A percentile compares a stretch with the other conserved stretches of the same genome.
These are phyloP conservation scores for Phalacrocorax brasilianus DNA, from an alignment of 2,113 vertebrate species.

Conservation along the genomic window DNA sequence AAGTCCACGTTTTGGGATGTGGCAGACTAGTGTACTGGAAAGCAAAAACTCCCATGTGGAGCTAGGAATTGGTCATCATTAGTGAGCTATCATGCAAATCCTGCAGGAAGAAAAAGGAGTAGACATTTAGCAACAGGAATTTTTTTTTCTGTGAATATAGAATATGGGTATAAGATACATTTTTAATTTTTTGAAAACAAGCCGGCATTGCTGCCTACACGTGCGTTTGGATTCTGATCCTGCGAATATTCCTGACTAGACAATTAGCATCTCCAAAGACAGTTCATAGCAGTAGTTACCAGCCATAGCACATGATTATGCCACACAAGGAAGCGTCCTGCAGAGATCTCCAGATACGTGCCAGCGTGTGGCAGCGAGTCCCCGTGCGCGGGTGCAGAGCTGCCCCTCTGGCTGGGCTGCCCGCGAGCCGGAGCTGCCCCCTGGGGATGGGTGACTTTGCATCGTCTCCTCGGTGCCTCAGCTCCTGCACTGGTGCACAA, in stretches of 20 bases:
- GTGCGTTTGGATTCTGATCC: not conserved
- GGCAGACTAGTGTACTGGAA: not conserved
- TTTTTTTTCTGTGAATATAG: not conserved
- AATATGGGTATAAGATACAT: not conserved
- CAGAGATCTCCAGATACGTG: not conserved
- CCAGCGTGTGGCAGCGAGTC: not conserved
- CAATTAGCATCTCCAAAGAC: not conserved
- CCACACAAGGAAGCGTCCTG: not conserved
- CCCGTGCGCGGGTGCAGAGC: rapidly evolving
- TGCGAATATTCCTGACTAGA: not conserved
- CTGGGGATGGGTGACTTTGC: not conserved
- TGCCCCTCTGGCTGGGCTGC: not conserved
- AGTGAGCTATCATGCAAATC: slow-evolving; percentile 41
- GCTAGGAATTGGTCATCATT: slow-evolving; percentile 11
- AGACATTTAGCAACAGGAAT: not conserved
- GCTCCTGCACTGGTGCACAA: rapidly evolving
- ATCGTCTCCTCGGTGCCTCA: not conserved
- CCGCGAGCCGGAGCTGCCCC: not conserved
- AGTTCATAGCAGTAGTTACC: not conserved
- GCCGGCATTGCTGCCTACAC: not conserved
- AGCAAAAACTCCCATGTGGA: not conserved
- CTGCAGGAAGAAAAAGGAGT: not conserved
- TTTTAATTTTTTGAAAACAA: not conserved
- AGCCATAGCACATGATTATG: rapidly evolving
- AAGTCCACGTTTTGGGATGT: not conserved